Evolutionary conservation across 2,797 vertebrate species (phyloP), one percentile per base, ranked within the genome.

Genomic region (Loris lydekkerianus): DNA sequence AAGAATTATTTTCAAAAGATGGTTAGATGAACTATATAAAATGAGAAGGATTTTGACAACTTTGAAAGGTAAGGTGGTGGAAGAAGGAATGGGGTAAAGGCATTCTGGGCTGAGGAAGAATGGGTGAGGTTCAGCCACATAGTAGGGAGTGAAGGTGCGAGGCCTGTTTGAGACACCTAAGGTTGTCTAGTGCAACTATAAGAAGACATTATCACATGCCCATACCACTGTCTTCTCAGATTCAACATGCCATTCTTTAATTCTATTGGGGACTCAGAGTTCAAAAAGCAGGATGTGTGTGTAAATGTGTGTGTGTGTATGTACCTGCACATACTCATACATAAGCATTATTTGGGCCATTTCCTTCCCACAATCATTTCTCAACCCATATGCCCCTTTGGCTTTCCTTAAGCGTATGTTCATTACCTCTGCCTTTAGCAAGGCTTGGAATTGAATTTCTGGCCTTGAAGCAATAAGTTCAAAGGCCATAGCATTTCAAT

Each of bases 371-470:
- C 86, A 95, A 65, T 70, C 37, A 86, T 89, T 93, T 95, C 95
- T 92, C 75, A 93, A 70, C n/a, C 49, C 53, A 83, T 61, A 46
- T 11, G 63, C 81, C 89, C 89, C 77, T 84, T 77, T 46, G 77
- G 80, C 46, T 93, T 27, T 72, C 94, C 27, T 18, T 77, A 89
- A 91, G 58, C 2, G 0, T 34, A 14, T 67, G 4, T 95, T 96
- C 91, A 96, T 91, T 93, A 86, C 56, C 43, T 82, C 65, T 96
- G 86, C 17, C 72, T 95, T 90, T 67, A 94, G 53, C 75, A 95
- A 93, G 80, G 58, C 49, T 91, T 86, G 77, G 69, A 88, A 90
- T 94, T 97, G 89, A 95, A 91, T 60, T 82, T 31, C 82, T 96
- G 49, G 82, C 81, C 86, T 96, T 65, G 75, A 81, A 31, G 72